Conservation (phyloP, 2,797 vertebrate species). For the Hydrocynus forskahlii region DNA sequence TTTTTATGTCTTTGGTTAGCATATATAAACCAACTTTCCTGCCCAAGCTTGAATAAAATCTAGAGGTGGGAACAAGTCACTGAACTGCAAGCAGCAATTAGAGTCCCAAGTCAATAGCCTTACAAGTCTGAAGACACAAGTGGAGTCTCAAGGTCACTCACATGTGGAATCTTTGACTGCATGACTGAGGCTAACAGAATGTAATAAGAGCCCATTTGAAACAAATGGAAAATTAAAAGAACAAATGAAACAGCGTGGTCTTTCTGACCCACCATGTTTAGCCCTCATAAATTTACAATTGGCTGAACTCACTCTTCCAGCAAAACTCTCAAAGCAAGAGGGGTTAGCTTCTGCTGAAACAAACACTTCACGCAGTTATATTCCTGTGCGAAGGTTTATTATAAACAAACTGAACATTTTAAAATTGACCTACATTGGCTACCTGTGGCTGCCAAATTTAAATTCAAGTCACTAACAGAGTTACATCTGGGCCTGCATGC, state of each 20-base stretch:
- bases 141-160: not conserved
- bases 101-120: not conserved
- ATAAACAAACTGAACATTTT: not conserved
- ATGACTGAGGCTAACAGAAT: not conserved
- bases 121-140: not conserved
- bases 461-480: too few relatives aligned
- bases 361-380: not conserved
- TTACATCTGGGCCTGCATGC: too few relatives aligned
- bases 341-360: not conserved
- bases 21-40: not conserved
- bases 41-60: not conserved
- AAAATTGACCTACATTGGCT: not conserved
- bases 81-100: too few relatives aligned
- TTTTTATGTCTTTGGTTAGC: not conserved
- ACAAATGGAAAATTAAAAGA: not conserved
- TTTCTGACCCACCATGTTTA: not conserved
- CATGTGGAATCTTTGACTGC: not conserved
- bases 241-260: not conserved
- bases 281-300: not conserved
- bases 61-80: too few relatives aligned
- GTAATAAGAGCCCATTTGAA: not conserved
- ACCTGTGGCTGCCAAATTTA: too few relatives aligned
- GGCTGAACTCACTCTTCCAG: not conserved
- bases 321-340: not conserved
- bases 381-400: not conserved